These are phyloP conservation scores for Elachura formosa DNA, from an alignment of 2,113 vertebrate genomes.

Conservation along the genomic window DNA sequence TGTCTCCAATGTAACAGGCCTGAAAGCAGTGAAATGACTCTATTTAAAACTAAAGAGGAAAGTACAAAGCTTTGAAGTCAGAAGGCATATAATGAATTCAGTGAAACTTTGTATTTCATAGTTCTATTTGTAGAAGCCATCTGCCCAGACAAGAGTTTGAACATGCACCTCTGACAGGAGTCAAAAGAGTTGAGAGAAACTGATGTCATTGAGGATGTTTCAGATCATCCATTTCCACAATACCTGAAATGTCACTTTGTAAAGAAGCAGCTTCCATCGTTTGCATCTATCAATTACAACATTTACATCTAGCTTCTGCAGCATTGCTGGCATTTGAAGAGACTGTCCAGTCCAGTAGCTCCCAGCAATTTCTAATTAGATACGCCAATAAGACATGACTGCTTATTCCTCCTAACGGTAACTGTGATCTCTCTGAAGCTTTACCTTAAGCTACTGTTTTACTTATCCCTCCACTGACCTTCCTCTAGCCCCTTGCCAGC, in stretches of 20 bases:
- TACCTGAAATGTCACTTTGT: slow-evolving; percentile 44
- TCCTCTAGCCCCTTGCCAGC: not conserved
- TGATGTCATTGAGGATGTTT: not conserved
- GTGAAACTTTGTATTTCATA: slow-evolving; percentile 60
- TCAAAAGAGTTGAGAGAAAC: slow-evolving; percentile 40
- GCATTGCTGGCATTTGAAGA: slow-evolving; percentile 23
- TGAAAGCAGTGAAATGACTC: not conserved
- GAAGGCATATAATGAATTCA: slow-evolving; percentile 47
- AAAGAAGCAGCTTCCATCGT: not conserved
- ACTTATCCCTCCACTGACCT: not conserved
- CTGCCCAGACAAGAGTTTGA: slow-evolving; percentile 37
- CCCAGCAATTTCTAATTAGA: slow-evolving; percentile 48
- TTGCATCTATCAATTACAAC: slow-evolving; percentile 34
- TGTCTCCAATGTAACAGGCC: not conserved
- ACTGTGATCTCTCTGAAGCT: not conserved
- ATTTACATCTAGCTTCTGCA: not conserved
- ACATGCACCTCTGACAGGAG: slow-evolving; percentile 34
- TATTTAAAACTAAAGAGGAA: slow-evolving; percentile 51
- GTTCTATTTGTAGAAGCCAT: slow-evolving; percentile 62
- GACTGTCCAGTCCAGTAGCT: slow-evolving; percentile 23
- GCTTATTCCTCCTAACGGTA: not conserved
- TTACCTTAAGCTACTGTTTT: slow-evolving; percentile 18
- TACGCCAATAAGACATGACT: slow-evolving; percentile 11
- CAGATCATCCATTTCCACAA: slow-evolving; percentile 11
- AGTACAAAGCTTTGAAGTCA: slow-evolving; percentile 59